Conservation (phyloP, 2,797 vertebrate genomes). For the Pteronotus mesoamericanus region DNA sequence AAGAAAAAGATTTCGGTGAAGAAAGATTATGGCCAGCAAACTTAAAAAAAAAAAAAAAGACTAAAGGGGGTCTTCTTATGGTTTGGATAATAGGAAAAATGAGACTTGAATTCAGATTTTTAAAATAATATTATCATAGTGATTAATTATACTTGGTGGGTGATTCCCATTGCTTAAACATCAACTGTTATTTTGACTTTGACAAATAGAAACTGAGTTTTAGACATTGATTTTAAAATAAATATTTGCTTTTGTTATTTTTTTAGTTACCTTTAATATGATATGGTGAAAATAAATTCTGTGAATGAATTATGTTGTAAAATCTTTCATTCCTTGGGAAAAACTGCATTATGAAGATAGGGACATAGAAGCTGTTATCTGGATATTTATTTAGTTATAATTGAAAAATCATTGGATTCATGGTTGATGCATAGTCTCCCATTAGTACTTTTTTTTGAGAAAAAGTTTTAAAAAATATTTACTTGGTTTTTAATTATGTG, state of each 20-base stretch:
- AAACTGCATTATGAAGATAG: neutral
- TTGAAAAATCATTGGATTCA: slow-evolving; percentile 18
- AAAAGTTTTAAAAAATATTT: slow-evolving; percentile 27
- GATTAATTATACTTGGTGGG: neutral
- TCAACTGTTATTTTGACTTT: neutral
- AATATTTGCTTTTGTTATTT: slow-evolving; percentile 35
- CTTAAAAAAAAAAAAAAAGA: neutral
- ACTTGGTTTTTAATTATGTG: slow-evolving; percentile 41
- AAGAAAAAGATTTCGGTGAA: neutral
- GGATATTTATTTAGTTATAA: slow-evolving; percentile 37
- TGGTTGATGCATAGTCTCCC: neutral
- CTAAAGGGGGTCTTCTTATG: neutral
- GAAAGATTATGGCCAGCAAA: neutral
- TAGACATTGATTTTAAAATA: slow-evolving; percentile 6
- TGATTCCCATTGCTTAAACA: neutral
- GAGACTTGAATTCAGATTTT: slow-evolving; percentile 11
- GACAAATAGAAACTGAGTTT: neutral
- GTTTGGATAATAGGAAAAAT: slow-evolving; percentile 15
- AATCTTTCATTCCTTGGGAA: neutral
- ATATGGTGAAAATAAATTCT: neutral
- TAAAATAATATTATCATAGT: neutral
- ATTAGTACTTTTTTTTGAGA: neutral
- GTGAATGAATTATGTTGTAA: neutral
- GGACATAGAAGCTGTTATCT: neutral
- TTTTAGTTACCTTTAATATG: neutral